Conservation (phyloP, 2,888 invertebrate genomes). For the Ramazzottius varieornatus region DNA sequence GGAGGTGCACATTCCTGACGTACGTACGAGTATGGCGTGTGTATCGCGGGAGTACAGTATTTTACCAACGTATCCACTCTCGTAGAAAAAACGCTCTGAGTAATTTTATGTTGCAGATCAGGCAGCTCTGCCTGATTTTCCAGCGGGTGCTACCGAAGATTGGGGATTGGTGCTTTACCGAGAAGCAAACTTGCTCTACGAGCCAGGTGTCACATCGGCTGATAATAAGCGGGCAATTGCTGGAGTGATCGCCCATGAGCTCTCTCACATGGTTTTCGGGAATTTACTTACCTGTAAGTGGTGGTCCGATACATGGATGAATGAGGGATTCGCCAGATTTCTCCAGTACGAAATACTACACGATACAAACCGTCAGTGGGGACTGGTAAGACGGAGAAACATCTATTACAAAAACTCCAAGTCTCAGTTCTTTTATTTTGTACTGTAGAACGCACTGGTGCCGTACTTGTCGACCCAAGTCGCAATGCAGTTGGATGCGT, state of each 20-base stretch:
- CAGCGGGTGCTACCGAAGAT: constrained; percentile 26
- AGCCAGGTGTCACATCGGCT: constrained; percentile 8
- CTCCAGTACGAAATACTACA: constrained; percentile 15
- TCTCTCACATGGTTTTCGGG: constrained; percentile 24
- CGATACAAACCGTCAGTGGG: constrained; percentile 11
- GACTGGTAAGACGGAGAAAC: neutral
- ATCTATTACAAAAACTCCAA: neutral
- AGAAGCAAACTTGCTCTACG: constrained; percentile 17
- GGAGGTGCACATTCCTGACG: too few species aligned
- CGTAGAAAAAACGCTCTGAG: constrained; percentile 23
- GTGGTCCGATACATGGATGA: constrained; percentile 21
- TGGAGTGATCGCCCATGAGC: constrained; percentile 23
- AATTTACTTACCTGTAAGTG: constrained; percentile 20
- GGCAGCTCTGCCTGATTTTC: constrained; percentile 23
- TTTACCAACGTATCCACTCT: neutral
- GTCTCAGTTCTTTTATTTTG: neutral
- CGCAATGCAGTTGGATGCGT: constrained; percentile 9
- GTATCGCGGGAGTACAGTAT: too few species aligned
- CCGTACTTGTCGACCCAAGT: constrained; percentile 9
- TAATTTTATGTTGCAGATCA: too few species aligned
- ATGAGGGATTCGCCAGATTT: constrained; percentile 20
- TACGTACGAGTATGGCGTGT: too few species aligned
- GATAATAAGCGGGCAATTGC: constrained; percentile 8
- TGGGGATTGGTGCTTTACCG: constrained; percentile 23
- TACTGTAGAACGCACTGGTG: constrained; percentile 3